These are phyloP conservation scores for Bombus consobrinus DNA, from an alignment of 1,140 invertebrate genomes.

Conservation along the genomic window DNA sequence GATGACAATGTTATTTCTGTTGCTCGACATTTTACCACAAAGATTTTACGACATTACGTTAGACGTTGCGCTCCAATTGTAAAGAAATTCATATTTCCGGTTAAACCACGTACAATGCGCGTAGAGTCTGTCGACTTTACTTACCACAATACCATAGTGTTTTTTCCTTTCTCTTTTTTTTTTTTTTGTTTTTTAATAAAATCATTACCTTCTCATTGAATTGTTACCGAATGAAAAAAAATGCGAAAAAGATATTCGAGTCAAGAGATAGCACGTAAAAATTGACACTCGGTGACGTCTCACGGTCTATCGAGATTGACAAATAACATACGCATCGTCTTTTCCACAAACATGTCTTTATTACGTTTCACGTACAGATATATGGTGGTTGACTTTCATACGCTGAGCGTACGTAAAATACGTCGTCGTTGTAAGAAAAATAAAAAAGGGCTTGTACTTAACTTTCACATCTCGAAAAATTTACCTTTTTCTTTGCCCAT, in stretches of 20 bases:
- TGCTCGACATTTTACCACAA: background rate
- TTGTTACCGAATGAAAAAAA: too few species aligned
- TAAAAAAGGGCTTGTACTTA: constrained; percentile 63
- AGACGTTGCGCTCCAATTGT: background rate
- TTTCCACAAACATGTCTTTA: constrained; percentile 67
- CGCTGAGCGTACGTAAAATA: constrained; percentile 65
- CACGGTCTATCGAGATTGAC: background rate
- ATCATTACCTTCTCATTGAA: background rate
- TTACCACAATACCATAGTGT: background rate
- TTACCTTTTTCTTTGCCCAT: background rate
- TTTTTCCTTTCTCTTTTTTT: too few species aligned
- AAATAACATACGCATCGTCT: background rate
- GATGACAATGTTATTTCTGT: constrained; percentile 35
- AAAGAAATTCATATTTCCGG: background rate
- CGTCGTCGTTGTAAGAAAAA: constrained; percentile 68
- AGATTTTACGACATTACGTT: background rate
- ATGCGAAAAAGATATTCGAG: background rate
- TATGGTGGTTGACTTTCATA: constrained; percentile 63
- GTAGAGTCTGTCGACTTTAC: background rate
- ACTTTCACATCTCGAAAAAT: constrained; percentile 26
- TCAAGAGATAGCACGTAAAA: too few species aligned
- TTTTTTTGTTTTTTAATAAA: background rate
- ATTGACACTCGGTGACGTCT: background rate
- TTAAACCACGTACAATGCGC: background rate
- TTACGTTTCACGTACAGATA: constrained; percentile 68